Base-by-base conservation (phyloP, 2,888 invertebrate genomes). In the Drosophila austrosaltans region DNA sequence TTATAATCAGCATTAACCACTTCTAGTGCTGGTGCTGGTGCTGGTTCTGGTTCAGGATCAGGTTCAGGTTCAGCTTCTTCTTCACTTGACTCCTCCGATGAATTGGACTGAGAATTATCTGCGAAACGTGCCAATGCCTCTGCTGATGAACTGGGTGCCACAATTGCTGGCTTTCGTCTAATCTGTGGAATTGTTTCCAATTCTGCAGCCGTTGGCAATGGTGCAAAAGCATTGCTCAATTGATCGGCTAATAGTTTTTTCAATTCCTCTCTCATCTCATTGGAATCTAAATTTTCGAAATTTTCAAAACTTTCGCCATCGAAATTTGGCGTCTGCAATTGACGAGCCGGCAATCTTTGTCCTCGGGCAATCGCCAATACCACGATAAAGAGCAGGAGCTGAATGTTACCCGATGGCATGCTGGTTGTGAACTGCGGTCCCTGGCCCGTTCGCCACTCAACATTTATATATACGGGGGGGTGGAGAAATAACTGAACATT, bases 281-380 rank as follows among this genome's bases (percentile, higher is more conserved):
- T 40, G 16, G 56, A 58, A 0, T 64, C 60, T 25, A n/a, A 12
- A 10, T 58, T 48, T 25, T 53, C 81, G n/a, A 87, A 75, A 25
- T 61, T 61, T 63, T 83, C 83, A 53, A 87, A 83, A 57, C 83
- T 87, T 44, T 83, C 87, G 32, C 69, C 80, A 44, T 69, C 67
- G 0, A 69, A 42, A n/a, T 63, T 72, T 7, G 82, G 87, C 7
- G 75, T 69, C 74, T 76, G 53, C 36, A 82, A 68, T 3, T 65
- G 66, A 5, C 54, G 59, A 4, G 87, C 39, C n/a, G 57, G 66
- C 60, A 60, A 69, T 5, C 62, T 44, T 30, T 72, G 72, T 5
- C 57, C 62, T 5, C 39, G 3, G 28, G 28, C 30, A 3, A 59
- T 44, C 32, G 74, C 59, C 28, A 61, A 25, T 3, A 66, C 65